Evolutionary conservation across 2,113 vertebrate genomes (phyloP).

Genomic region (Oryzias curvinotus): DNA sequence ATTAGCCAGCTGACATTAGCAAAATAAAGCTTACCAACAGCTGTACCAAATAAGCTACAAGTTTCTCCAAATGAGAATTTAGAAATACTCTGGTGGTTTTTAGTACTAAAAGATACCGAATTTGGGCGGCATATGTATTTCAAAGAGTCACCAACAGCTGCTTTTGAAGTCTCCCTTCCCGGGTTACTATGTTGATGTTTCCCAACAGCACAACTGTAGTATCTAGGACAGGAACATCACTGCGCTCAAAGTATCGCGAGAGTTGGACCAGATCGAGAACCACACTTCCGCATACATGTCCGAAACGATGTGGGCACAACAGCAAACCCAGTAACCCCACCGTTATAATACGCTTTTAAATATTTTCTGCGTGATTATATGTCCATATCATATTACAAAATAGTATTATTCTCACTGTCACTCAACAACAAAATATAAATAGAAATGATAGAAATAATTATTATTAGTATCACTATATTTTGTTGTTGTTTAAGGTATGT

Average conservation of each 20-base stretch:
- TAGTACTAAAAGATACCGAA: not conserved
- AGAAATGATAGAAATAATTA: no score
- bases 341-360: no score
- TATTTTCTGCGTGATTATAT: no score
- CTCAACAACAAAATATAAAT: no score
- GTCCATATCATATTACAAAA: no score
- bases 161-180: slow-evolving; percentile 52
- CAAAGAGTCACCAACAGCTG: slow-evolving; percentile 37
- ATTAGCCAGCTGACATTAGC: slow-evolving; percentile 55
- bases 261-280: slow-evolving; percentile 7
- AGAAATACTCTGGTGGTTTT: slow-evolving; percentile 10
- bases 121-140: not conserved
- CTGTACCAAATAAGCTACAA: slow-evolving; percentile 49
- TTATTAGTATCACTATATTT: no score
- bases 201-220: slow-evolving; percentile 50
- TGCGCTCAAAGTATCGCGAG: slow-evolving; percentile 58
- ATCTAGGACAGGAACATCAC: slow-evolving; percentile 65
- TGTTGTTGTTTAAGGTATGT: no score
- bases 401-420: no score
- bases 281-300: not conserved
- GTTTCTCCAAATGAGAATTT: slow-evolving; percentile 50
- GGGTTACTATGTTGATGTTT: slow-evolving; percentile 68
- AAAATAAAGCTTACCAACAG: slow-evolving; percentile 41
- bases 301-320: not conserved
- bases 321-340: no score